Evolutionary conservation across 2,113 vertebrate species (phyloP), one percentile per base, ranked within the genome.

Genomic region (Catagonus wagneri): DNA sequence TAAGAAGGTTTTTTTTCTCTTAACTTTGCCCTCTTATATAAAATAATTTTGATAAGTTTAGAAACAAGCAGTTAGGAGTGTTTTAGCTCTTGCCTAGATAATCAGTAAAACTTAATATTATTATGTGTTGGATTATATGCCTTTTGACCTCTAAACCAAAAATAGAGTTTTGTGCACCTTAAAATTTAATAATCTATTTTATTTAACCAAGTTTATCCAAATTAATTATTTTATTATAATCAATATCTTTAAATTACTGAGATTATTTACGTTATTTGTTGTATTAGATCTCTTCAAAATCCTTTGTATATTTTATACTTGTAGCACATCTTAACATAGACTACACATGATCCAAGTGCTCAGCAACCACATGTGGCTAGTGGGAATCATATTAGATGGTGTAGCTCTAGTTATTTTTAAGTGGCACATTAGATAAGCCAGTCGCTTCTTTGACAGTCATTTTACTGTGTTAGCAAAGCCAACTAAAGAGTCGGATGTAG

Each of bases 81-180:
- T 65, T 95, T 92, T 79, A 89, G 20, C 32, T 92, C 3, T 69
- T 78, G 7, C 44, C n/a, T 61, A 0, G 74, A 1, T 75, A 61
- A 75, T 56, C 34, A 69, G 27, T 85, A 83, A 95, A 81, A 81
- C 7, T 89, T 86, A 4, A 50, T 71, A 54, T 34, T 85, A 1
- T 44, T 89, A 13, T 90, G 1, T 93, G 29, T 89, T 93, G 65
- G 93, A 79, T 80, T 83, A 89, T 17, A 72, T 93, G 20, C 10
- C 14, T 94, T 92, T 96, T 88, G 72, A 12, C 19, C 36, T 85
- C 11, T 93, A 60, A 94, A 83, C 54, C 54, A 81, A 90, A 87
- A 69, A 69, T 79, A 65, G 32, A 61, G 20, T 25, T 96, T 90
- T 78, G 29, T 92, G 23, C 52, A 58, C 22, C 6, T 92, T 75